Base-by-base conservation (phyloP, 2,888 invertebrate species). In the Theretra japonica region DNA sequence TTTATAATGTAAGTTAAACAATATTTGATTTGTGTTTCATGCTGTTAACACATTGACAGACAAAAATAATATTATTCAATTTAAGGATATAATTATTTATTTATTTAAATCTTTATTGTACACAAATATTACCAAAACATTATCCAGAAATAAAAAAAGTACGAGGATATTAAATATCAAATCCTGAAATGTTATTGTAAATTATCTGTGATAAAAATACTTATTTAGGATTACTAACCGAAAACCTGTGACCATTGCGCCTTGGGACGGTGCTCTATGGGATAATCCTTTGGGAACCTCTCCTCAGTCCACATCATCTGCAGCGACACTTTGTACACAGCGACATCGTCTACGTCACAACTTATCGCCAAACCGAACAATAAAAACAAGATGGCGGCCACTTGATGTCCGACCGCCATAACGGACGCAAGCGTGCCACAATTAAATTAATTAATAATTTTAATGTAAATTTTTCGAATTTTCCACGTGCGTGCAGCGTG, bases 161-260 rank as follows among this genome's bases (percentile, higher is more conserved):
- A n/a, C n/a, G n/a, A n/a, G n/a, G n/a, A n/a, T n/a, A n/a, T n/a
- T n/a, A n/a, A n/a, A n/a, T n/a, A n/a, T n/a, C 3, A 41, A 41
- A 41, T 41, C 11, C 11, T 41, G 11, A 41, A 41, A 41, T 41
- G 11, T 41, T 11, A 41, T 11, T 15, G 11, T 41, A 11, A 41
- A 41, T 1, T 41, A 11, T 15, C 1, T 41, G 41, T 41, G 5
- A 19, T 28, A 5, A 21, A 41, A 41, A 56, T 59, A 48, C n/a
- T 19, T 6, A 57, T 41, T 41, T 1, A 56, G 33, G 21, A 56
- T 70, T 69, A 95, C 97, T 96, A 89, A 98, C 99, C 98, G 87
- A 98, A 96, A 77, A 98, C 96, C 89, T 97, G 97, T 82, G 98
- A 98, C 97, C 98, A 99, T 87, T 98, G 98, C 17, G 98, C 98